Evolutionary conservation across 2,797 vertebrate species (phyloP), one percentile per base, ranked within the genome.

Genomic region (Anguilla obscura): DNA sequence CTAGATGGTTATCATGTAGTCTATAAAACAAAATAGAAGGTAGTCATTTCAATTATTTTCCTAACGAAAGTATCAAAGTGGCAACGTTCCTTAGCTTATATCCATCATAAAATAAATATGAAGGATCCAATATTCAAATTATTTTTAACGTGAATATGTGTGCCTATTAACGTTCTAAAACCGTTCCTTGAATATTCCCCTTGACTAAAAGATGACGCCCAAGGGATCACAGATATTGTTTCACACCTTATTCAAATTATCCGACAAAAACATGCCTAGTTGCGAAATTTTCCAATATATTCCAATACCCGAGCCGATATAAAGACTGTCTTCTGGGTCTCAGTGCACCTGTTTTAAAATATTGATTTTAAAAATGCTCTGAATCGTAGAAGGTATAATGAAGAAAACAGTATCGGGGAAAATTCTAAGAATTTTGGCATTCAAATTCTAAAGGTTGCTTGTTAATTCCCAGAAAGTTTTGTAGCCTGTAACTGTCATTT

Each of bases 261-360:
- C 89, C 33, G 30, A 56, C 33, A 66, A 91, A 89, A 90, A 93
- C 94, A 93, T 88, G 94, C 94, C 90, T 93, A 24, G 92, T 94
- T 91, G 92, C 91, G 90, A 94, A 95, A 95, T 94, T 89, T 95
- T 94, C 94, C 95, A 95, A 94, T 52, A 1, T 52, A 52, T 95
- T 93, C 80, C 91, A 95, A 95, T 95, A 95, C 88, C 90, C 91
- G 89, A 79, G 71, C 36, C 66, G 56, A 83, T 48, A 56, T 33
- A 24, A 86, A 74, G 1, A 21, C 24, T 45, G 69, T 63, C 69
- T 40, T 60, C 82, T n/a, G 60, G 56, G 52, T 33, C 48, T 60
- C 84, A 84, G 71, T 85, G 54, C 86, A 16, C 50, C 30, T 30
- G 27, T 87, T 87, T 54, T 16, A 60, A 85, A 86, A 54, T n/a